These are phyloP conservation scores for Entomyzon cyanotis DNA, from an alignment of 2,113 vertebrate genomes.

Conservation along the genomic window DNA sequence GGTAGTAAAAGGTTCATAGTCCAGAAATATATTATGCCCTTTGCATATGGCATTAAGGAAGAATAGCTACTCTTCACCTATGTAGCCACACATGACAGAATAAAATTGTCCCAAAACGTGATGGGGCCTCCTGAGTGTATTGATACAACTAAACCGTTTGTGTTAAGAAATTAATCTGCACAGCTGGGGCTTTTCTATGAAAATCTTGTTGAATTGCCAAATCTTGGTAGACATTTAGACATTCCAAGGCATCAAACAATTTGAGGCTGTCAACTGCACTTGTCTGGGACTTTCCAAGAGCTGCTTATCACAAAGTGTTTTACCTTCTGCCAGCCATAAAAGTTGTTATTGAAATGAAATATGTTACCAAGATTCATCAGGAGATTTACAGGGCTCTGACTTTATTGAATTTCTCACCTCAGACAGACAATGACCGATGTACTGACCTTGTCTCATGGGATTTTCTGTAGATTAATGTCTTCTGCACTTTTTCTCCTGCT, in stretches of 20 bases:
- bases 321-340: background rate
- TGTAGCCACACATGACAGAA: background rate
- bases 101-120: background rate
- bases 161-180: background rate
- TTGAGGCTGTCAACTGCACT: background rate
- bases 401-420: constrained; percentile 38
- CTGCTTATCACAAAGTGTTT: background rate
- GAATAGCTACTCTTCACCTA: background rate
- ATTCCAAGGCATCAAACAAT: background rate
- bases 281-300: background rate
- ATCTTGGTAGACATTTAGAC: background rate
- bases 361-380: constrained; percentile 7
- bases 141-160: background rate
- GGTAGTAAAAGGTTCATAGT: background rate
- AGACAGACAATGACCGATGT: background rate
- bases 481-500: background rate
- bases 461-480: constrained; percentile 51
- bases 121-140: background rate
- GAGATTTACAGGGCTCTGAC: background rate
- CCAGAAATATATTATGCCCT: background rate
- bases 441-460: background rate
- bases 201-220: background rate
- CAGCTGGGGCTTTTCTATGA: background rate
- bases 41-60: background rate
- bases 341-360: constrained; percentile 30